Evolutionary conservation across 1,140 invertebrate genomes (phyloP), one percentile per base, ranked within the genome.

Genomic region (Lethrus apterus): DNA sequence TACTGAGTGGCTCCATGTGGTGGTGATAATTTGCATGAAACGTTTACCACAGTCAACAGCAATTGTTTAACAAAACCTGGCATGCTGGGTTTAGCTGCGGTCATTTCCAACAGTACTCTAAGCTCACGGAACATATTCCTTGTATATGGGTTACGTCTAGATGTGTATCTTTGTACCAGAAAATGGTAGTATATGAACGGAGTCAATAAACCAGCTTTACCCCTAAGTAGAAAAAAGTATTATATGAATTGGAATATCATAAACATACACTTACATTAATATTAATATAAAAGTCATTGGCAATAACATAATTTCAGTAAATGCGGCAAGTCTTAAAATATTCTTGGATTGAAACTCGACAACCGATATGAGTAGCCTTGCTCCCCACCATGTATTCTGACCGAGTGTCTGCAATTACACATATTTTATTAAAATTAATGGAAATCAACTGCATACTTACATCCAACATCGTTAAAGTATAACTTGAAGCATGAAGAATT

Each of bases 161-260:
- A 97, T 24, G 83, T 71, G 69, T 97, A 93, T 35, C 94, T 81
- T 58, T 93, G 69, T 31, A 80, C 78, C 46, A 98, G 70, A 69
- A 98, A 98, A 60, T 94, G 89, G 69, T 95, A 97, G 71, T 97
- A 98, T 35, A 95, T 78, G 64, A 97, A 86, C 24, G 92, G 91
- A 23, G 92, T 86, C 50, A 97, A 70, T 13, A 95, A 66, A 40
- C 84, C 84, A 58, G 83, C 84, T 64, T 83, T 80, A 7, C 90
- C 90, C 59, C 92, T 94, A 72, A 38, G 10, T 7, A 43, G 5
- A 10, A 10, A 10, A 10, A 34, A 34, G 14, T 8, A 34, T 34
- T n/a, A n/a, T n/a, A n/a, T n/a, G n/a, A n/a, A n/a, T n/a, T n/a
- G 7, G 7, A 34, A 34, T 34, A 13, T 34, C 24, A 26, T 7